Base-by-base conservation (phyloP, 2,888 invertebrate genomes). In the Allacma fusca region DNA sequence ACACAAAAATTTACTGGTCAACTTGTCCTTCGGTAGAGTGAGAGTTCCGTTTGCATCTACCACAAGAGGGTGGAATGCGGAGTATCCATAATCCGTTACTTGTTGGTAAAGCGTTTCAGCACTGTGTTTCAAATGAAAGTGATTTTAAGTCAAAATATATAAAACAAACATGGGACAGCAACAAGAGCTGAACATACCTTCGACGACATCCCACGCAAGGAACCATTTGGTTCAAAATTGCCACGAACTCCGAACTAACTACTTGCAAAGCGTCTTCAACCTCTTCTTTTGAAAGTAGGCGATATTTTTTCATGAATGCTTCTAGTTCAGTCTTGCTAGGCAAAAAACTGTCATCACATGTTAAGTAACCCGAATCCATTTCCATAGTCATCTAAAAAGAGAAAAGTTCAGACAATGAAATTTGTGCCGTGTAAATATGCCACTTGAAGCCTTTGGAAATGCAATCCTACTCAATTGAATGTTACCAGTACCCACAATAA, bases 151-250 rank as follows among this genome's bases (percentile, higher is more conserved):
- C n/a, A 81, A 90, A 89, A 62, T 83, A n/a, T 50, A 24, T 34
- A 9, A 62, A 62, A 23, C 16, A 13, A 4, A 69, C 21, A 34
- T 34, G 34, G 34, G n/a, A n/a, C n/a, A n/a, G n/a, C n/a, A n/a
- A n/a, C n/a, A n/a, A n/a, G n/a, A n/a, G n/a, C n/a, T n/a, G n/a
- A n/a, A n/a, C 34, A n/a, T 40, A 94, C 95, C 94, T 94, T 89
- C 94, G 90, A 82, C 96, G 90, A 88, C 97, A 97, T 81, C 97
- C 96, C 85, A 97, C 95, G 89, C 97, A 97, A 82, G 96, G 95
- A 86, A 97, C 94, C 87, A 93, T 92, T 89, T 96, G 94, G 88
- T 94, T 92, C 82, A 97, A 89, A 85, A 95, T 92, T 85, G 92
- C 91, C 86, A 94, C 90, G 85, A 96, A 91, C 88, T 94, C 94